Conservation (phyloP, 2,797 vertebrate species). For the Crypturellus tataupa region DNA sequence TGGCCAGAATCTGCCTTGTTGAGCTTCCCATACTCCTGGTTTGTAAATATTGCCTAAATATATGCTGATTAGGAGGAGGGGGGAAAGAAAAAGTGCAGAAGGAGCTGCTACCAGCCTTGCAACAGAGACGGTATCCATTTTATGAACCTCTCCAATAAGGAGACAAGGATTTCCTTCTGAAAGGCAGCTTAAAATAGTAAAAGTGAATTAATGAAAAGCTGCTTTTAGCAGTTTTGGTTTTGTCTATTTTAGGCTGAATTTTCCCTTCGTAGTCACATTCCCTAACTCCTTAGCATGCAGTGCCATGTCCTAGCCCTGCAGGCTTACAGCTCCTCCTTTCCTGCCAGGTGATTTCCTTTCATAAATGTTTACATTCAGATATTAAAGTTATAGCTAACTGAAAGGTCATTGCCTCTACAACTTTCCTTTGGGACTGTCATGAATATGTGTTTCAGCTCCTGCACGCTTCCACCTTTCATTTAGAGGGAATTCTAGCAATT, state of each 20-base stretch:
- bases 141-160: background rate
- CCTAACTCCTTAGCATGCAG: background rate
- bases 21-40: background rate
- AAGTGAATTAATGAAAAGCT: rapidly evolving
- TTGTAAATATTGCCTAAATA: rapidly evolving
- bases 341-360: background rate
- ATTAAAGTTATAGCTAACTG: background rate
- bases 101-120: background rate
- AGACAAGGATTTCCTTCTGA: background rate
- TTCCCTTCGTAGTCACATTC: background rate
- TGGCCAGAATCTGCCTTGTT: background rate
- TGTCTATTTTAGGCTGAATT: background rate
- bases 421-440: background rate
- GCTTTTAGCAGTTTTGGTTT: background rate
- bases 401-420: background rate
- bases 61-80: rapidly evolving
- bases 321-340: background rate
- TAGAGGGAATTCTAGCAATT: rapidly evolving
- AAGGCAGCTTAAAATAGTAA: background rate
- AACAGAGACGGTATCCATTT: rapidly evolving
- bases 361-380: background rate
- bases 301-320: rapidly evolving
- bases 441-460: background rate
- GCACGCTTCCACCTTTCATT: background rate
- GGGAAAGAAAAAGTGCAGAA: background rate